Percentiles rank a stretch among this genome's conserved stretches.
Conservation (phyloP, 2,113 vertebrate genomes). For the Lipophrys pholis region DNA sequence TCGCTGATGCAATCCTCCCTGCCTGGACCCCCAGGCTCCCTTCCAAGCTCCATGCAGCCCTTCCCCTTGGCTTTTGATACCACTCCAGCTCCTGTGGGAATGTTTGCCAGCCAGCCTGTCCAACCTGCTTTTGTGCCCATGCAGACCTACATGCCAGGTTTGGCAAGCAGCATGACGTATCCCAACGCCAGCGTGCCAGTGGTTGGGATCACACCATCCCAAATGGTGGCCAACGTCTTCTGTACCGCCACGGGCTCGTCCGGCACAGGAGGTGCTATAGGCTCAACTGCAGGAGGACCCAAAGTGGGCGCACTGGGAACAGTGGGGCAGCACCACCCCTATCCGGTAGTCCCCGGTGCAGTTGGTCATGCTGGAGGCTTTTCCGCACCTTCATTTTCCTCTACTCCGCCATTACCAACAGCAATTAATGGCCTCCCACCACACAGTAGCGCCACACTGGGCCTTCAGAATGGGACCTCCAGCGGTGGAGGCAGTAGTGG, state of each 20-base stretch:
- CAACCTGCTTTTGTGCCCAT: slow-evolving; percentile 86
- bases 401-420: slow-evolving; percentile 59
- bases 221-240: slow-evolving; percentile 95
- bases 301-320: slow-evolving; percentile 74
- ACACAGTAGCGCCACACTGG: slow-evolving; percentile 61
- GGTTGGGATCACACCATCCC: slow-evolving; percentile 93
- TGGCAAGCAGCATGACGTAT: slow-evolving; percentile 87
- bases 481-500: slow-evolving; percentile 49
- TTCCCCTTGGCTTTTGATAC: slow-evolving; percentile 85
- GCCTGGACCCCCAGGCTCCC: slow-evolving; percentile 74
- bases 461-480: slow-evolving; percentile 78
- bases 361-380: slow-evolving; percentile 64
- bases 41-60: slow-evolving; percentile 84
- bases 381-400: slow-evolving; percentile 64
- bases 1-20: slow-evolving; percentile 70
- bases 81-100: slow-evolving; percentile 79
- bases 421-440: slow-evolving; percentile 74
- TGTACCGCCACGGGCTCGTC: slow-evolving; percentile 87
- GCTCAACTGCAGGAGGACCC: slow-evolving; percentile 74
- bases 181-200: slow-evolving; percentile 87
- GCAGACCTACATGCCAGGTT: slow-evolving; percentile 84
- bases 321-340: slow-evolving; percentile 62
- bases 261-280: slow-evolving; percentile 56
- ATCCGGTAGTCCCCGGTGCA: slow-evolving; percentile 47
- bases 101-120: slow-evolving; percentile 85